phyloP scores from a whole-genome alignment of 2,113 vertebrate genomes.

The Pomatostomus ruficeps region DNA sequence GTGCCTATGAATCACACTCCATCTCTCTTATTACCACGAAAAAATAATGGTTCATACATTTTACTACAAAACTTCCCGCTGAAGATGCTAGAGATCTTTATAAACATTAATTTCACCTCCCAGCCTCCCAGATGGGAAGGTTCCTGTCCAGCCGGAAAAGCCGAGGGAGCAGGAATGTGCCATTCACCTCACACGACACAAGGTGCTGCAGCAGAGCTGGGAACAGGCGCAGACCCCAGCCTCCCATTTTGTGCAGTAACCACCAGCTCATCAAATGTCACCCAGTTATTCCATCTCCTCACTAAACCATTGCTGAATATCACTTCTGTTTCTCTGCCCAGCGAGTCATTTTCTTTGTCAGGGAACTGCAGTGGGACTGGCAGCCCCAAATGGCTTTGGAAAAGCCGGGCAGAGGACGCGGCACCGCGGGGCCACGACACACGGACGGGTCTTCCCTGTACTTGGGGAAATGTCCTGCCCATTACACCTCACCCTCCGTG shows the following conservation, averaged over 20 bases:
- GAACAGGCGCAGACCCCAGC: not conserved
- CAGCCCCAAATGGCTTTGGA: not conserved
- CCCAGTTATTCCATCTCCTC: not conserved
- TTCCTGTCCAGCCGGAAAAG: not conserved
- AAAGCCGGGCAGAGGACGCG: not conserved
- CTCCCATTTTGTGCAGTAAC: not conserved
- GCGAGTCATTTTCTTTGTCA: not conserved
- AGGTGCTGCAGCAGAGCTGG: constrained; percentile 3
- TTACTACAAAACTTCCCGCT: not conserved
- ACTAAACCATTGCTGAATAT: not conserved
- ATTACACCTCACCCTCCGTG: not conserved
- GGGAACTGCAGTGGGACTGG: not conserved
- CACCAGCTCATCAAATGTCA: not conserved
- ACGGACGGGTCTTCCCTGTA: fast-evolving
- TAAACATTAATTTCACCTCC: not conserved
- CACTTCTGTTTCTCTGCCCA: not conserved
- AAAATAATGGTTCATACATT: not conserved
- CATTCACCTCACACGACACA: not conserved
- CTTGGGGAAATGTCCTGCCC: not conserved
- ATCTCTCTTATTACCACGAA: not conserved
- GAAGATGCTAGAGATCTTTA: not conserved
- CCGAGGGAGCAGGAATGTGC: not conserved
- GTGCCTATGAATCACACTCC: not conserved
- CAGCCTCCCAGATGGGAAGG: not conserved
- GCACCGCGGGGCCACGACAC: not conserved